Conservation (phyloP, 2,113 vertebrate species). For the Cyanistes caeruleus region DNA sequence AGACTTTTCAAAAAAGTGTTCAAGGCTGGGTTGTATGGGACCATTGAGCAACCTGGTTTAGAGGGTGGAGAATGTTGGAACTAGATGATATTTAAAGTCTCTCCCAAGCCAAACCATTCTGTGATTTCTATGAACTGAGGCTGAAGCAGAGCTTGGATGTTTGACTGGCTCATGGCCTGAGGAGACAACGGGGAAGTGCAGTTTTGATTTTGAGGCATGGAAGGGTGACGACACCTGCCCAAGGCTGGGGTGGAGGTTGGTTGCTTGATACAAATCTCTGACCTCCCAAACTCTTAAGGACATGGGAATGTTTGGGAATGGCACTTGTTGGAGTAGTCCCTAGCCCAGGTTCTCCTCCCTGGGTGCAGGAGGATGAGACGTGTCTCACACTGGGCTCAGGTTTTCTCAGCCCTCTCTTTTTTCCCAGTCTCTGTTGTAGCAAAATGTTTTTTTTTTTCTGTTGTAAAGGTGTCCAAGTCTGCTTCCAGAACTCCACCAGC, state of each 20-base stretch:
- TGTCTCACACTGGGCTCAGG: background rate
- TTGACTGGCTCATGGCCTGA: background rate
- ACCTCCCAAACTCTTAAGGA: background rate
- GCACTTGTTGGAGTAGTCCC: accelerated
- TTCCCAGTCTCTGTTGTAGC: accelerated
- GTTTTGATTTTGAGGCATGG: background rate
- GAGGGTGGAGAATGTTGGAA: background rate
- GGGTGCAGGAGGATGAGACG: background rate
- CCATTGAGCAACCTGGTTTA: background rate
- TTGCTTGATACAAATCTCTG: background rate
- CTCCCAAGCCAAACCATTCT: background rate
- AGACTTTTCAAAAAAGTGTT: background rate
- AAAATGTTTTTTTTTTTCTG: background rate
- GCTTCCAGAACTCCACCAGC: background rate
- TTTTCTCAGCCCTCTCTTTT: background rate
- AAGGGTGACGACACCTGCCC: background rate
- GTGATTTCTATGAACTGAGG: background rate
- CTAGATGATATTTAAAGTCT: background rate
- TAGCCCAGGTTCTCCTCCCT: background rate
- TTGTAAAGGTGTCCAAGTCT: background rate
- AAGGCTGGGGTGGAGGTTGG: background rate
- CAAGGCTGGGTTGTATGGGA: background rate
- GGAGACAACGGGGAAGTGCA: background rate
- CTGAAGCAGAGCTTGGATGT: background rate
- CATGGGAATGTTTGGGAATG: background rate